phyloP scores from a whole-genome alignment of 2,888 invertebrate species.

The Sphaerophoria rueppellii region DNA sequence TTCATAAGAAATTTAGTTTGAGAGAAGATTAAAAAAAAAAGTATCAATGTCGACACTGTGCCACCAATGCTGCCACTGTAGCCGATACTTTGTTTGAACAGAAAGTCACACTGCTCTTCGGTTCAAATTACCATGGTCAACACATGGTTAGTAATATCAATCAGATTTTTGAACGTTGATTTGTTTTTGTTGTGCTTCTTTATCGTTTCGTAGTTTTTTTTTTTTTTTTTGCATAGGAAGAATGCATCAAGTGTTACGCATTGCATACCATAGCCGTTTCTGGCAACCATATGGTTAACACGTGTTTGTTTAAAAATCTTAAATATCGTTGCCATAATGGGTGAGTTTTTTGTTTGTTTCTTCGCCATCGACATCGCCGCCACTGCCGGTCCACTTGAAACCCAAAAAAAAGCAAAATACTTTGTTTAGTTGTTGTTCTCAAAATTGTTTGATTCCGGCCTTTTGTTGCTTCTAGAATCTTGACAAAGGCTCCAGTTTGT shows the following conservation, averaged over 20 bases:
- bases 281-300: conserved; percentile 67
- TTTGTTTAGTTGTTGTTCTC: conserved; percentile 12
- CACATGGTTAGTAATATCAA: conserved; percentile 50
- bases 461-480: background rate
- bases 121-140: conserved; percentile 55
- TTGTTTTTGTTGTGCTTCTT: conserved; percentile 4
- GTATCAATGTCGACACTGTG: conserved; percentile 31
- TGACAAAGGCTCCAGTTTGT: background rate
- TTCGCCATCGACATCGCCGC: background rate
- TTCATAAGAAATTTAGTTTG: background rate
- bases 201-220: background rate
- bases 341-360: conserved; percentile 31
- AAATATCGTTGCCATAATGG: conserved; percentile 36
- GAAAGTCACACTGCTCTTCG: conserved; percentile 6
- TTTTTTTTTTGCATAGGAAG: conserved; percentile 39
- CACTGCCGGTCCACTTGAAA: conserved; percentile 7
- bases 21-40: background rate
- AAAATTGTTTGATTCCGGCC: background rate
- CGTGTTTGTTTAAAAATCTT: conserved; percentile 11
- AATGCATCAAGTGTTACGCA: conserved; percentile 51
- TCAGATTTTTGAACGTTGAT: conserved; percentile 25
- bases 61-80: background rate
- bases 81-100: background rate
- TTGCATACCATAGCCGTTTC: conserved; percentile 32
- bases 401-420: background rate